phyloP scores from a whole-genome alignment of 64 coral and sea anemone species.

The Pachyseris speciosa region DNA sequence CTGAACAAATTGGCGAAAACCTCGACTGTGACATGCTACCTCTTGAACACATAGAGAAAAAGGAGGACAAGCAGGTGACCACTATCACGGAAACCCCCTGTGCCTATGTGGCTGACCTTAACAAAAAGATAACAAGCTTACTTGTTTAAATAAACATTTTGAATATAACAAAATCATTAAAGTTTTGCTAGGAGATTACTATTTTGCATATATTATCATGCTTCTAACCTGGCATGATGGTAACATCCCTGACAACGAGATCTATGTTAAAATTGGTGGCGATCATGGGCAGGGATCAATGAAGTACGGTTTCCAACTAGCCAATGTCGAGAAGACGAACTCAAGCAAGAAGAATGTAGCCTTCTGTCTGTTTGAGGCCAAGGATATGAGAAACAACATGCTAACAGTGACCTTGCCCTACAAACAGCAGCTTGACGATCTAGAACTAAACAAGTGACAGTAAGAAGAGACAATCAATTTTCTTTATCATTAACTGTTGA shows the following conservation, averaged over 20 bases:
- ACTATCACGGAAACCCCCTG: slow-evolving; percentile 43
- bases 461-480: slow-evolving; percentile 47
- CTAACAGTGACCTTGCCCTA: slow-evolving; percentile 18
- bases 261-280: slow-evolving; percentile 46
- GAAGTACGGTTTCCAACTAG: slow-evolving; percentile 52
- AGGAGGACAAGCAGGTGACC: slow-evolving; percentile 24
- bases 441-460: slow-evolving; percentile 32
- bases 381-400: slow-evolving; percentile 53
- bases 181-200: not conserved
- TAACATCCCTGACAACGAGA: slow-evolving; percentile 17
- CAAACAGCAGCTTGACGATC: slow-evolving; percentile 40
- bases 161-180: no score
- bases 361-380: slow-evolving; percentile 33
- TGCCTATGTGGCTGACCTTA: slow-evolving; percentile 21
- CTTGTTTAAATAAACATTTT: no score
- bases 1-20: slow-evolving; percentile 28
- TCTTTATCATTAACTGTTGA: not conserved
- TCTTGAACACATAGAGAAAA: slow-evolving; percentile 22
- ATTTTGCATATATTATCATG: not conserved
- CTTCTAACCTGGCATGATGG: slow-evolving; percentile 40
- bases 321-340: slow-evolving; percentile 53
- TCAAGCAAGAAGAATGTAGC: slow-evolving; percentile 54
- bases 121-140: slow-evolving; percentile 11
- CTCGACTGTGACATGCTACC: slow-evolving; percentile 33
- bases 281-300: slow-evolving; percentile 52